Evolutionary conservation across 2,797 vertebrate species (phyloP).

Genomic region (Hybognathus amarus): DNA sequence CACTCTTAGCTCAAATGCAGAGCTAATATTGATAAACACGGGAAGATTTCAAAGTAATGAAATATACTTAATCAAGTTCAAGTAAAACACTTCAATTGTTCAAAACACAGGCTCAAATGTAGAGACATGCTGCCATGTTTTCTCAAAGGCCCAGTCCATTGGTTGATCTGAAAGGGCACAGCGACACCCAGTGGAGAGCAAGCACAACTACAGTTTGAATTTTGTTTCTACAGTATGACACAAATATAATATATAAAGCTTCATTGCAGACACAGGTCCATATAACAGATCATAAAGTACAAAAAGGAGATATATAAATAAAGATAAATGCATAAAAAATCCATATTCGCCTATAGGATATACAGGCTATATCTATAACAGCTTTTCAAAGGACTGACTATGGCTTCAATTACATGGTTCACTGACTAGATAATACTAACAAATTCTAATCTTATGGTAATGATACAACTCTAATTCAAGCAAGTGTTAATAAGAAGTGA

Average conservation of each 20-base stretch:
- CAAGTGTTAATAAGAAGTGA: background rate
- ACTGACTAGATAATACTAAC: background rate
- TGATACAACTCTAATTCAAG: background rate
- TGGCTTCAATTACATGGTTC: too few species aligned
- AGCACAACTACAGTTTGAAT: slow-evolving; percentile 32
- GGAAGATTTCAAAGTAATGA: background rate
- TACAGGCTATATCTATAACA: too few species aligned
- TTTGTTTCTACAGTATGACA: background rate
- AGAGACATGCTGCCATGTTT: background rate
- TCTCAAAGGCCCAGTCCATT: background rate
- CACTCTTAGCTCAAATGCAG: background rate
- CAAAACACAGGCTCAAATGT: background rate
- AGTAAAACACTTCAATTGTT: background rate
- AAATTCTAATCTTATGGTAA: background rate
- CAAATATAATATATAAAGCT: background rate
- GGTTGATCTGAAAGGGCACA: slow-evolving; percentile 6
- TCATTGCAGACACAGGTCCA: too few species aligned
- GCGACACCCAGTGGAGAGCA: slow-evolving; percentile 69
- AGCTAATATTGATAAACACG: background rate
- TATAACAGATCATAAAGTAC: too few species aligned
- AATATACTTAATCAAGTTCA: background rate
- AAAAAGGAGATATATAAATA: too few species aligned
- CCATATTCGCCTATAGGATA: too few species aligned
- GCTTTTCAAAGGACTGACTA: too few species aligned
- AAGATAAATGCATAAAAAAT: too few species aligned